A percentile compares a stretch with the other conserved stretches of the same genome.
Evolutionary conservation across 2,888 invertebrate genomes (phyloP).

Genomic region (Dichetophora obliterata): DNA sequence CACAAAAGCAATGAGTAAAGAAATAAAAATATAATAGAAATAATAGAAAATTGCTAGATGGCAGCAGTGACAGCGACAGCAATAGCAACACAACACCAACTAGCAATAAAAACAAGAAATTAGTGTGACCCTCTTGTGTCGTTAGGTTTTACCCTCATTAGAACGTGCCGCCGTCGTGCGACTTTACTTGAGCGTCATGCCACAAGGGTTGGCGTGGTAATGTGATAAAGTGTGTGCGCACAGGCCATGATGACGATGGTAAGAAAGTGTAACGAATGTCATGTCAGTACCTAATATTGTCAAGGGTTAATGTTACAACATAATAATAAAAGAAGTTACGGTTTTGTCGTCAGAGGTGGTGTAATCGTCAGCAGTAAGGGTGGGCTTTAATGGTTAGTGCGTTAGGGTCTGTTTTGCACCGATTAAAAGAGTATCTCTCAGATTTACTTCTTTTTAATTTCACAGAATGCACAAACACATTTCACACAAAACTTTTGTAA

Average conservation of each 20-base stretch:
- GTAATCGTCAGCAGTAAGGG: too few relatives aligned
- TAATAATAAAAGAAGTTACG: background rate
- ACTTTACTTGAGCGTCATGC: background rate
- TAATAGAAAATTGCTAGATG: background rate
- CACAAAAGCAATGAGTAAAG: background rate
- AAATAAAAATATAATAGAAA: conserved; percentile 8
- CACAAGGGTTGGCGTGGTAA: background rate
- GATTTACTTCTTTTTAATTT: too few relatives aligned
- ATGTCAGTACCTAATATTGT: conserved; percentile 18
- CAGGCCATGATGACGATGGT: background rate
- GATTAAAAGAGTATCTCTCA: too few relatives aligned
- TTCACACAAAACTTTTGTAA: too few relatives aligned
- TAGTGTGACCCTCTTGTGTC: conserved; percentile 12
- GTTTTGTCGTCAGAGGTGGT: background rate
- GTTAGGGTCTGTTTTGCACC: too few relatives aligned
- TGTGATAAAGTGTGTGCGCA: background rate
- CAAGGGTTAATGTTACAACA: conserved; percentile 19
- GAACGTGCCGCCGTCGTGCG: background rate
- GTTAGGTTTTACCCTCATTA: background rate
- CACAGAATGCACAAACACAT: too few relatives aligned
- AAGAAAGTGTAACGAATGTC: conserved; percentile 23
- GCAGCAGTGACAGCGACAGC: background rate
- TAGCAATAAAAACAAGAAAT: background rate
- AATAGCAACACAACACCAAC: background rate
- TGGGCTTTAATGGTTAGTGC: background rate